Evolutionary conservation across 2,888 invertebrate species (phyloP).

Genomic region (Petrolisthes cinctipes): DNA sequence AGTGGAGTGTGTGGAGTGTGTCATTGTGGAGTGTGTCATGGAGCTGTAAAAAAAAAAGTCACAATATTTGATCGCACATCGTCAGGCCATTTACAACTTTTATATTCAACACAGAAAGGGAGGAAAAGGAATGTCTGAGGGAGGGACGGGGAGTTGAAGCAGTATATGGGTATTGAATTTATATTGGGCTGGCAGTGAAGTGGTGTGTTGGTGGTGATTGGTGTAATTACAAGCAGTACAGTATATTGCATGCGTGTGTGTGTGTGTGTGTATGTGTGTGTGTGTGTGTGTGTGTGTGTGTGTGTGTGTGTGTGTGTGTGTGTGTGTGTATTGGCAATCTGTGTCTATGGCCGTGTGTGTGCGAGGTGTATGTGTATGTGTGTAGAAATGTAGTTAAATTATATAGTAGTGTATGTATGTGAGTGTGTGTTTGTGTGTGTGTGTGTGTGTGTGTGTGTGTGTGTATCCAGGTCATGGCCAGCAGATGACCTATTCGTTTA

Average conservation of each 20-base stretch:
- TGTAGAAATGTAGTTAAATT: not conserved
- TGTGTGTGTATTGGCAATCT: not conserved
- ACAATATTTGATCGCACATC: not conserved
- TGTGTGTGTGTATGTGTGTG: constrained; percentile 10
- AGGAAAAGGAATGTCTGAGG: not conserved
- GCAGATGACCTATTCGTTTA: constrained; percentile 76
- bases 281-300: constrained; percentile 25
- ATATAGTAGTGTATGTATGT: not conserved
- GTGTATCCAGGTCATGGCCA: constrained; percentile 72
- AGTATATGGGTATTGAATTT: not conserved
- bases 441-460: constrained; percentile 86
- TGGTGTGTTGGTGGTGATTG: not conserved
- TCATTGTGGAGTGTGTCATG: not conserved
- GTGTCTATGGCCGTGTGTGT: not conserved
- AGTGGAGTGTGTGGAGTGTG: no score
- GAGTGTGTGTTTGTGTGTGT: constrained; percentile 72
- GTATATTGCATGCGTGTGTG: not conserved
- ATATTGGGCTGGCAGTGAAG: not conserved
- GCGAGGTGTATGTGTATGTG: constrained; percentile 3
- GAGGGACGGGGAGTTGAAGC: not conserved
- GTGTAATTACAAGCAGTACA: not conserved
- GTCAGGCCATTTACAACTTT: not conserved
- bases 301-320: constrained; percentile 18
- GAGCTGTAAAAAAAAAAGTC: not conserved
- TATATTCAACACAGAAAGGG: not conserved